phyloP scores from a whole-genome alignment of 2,113 vertebrate genomes.

The Nycticryphes semicollaris region DNA sequence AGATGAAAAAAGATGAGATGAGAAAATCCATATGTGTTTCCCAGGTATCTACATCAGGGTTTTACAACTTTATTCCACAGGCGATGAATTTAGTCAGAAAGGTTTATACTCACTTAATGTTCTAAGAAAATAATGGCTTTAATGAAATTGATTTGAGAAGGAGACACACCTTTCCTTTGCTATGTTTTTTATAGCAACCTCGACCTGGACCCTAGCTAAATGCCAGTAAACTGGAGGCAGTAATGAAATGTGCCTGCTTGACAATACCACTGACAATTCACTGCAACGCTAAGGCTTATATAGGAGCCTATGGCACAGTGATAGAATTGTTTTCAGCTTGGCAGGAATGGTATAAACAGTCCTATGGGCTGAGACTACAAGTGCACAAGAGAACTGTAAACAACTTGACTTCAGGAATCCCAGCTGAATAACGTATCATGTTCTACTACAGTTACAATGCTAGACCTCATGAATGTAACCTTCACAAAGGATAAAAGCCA shows the following conservation, averaged over 20 bases:
- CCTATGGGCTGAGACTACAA: constrained; percentile 19
- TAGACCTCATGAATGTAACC: not conserved
- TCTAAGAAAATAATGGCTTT: not conserved
- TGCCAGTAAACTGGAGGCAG: constrained; percentile 27
- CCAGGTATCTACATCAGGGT: not conserved
- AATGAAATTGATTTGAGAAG: not conserved
- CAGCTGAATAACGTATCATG: constrained; percentile 10
- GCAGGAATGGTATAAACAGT: constrained; percentile 34
- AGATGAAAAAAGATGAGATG: not conserved
- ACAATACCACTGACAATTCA: not conserved
- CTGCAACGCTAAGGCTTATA: not conserved
- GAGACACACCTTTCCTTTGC: not conserved
- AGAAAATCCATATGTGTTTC: not conserved
- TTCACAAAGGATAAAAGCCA: constrained; percentile 42
- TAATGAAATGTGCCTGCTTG: constrained; percentile 14
- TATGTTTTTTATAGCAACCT: not conserved
- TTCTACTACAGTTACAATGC: not conserved
- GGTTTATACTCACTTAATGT: not conserved
- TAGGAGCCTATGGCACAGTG: not conserved
- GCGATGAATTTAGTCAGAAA: not conserved
- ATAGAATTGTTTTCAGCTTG: constrained; percentile 41
- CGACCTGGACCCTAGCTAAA: constrained; percentile 37
- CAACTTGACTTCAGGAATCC: constrained; percentile 48
- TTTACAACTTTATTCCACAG: not conserved
- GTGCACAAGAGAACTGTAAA: constrained; percentile 28